A percentile compares a stretch with the other conserved stretches of the same genome.
Evolutionary conservation across 2,797 vertebrate genomes (phyloP).

Genomic region (Cuculus canorus): DNA sequence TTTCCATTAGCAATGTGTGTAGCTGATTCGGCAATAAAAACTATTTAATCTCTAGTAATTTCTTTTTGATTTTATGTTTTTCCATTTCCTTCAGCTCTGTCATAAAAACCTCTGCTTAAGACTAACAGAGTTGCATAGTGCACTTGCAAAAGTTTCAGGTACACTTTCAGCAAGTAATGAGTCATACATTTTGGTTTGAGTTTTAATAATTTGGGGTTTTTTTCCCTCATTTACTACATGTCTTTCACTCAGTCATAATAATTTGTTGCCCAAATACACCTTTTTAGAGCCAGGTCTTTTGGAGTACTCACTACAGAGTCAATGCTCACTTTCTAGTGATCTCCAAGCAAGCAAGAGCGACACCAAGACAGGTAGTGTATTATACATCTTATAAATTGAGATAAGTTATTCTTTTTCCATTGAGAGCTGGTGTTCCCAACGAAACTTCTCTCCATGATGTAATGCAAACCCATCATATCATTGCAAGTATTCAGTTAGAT

Average conservation of each 20-base stretch:
- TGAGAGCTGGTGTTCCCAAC: neutral
- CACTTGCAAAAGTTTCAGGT: neutral
- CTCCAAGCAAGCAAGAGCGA: neutral
- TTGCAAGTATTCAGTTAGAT: neutral
- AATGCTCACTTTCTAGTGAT: neutral
- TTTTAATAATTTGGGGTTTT: neutral
- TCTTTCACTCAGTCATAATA: neutral
- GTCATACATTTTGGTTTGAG: neutral
- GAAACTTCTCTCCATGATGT: neutral
- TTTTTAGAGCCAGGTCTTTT: neutral
- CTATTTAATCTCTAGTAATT: constrained; percentile 74
- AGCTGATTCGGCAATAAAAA: constrained; percentile 74
- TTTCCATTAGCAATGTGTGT: constrained; percentile 70
- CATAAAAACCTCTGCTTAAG: constrained; percentile 49
- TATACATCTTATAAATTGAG: neutral
- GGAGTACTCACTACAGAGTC: neutral
- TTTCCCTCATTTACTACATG: neutral
- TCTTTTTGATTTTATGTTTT: constrained; percentile 68
- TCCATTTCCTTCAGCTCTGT: constrained; percentile 59
- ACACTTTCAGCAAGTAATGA: neutral
- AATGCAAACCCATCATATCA: neutral
- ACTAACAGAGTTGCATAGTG: neutral
- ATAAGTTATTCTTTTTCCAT: neutral
- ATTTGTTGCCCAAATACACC: neutral
- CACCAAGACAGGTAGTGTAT: neutral